Evolutionary conservation across 2,888 invertebrate genomes (phyloP), one percentile per base, ranked within the genome.

Genomic region (Ctenicera cuprea): DNA sequence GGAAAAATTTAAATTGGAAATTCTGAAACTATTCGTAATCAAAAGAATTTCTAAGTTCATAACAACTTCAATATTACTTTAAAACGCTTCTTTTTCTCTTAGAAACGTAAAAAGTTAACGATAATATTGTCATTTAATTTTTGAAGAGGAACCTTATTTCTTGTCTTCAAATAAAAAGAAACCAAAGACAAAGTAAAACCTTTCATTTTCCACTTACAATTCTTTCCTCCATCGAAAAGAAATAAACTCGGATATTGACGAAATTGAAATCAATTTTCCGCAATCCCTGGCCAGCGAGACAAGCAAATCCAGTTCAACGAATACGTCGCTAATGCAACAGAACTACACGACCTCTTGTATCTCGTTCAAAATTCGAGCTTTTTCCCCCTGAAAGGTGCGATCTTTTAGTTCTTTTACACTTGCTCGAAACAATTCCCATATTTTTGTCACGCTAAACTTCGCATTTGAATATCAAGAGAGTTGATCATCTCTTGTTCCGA

Each of bases 381-480:
- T 64, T 50, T 33, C n/a, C 37, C 26, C 12, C n/a, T 57, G 12
- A 45, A 48, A 57, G 64, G 64, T 59, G 54, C 16, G 33, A 43
- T 50, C 16, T 70, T 61, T 37, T 63, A 63, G 33, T 54, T 20
- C 59, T 64, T 73, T 62, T 63, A 18, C 57, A 38, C 37, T 65
- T 57, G 37, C 63, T 61, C 62, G 38, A 70, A 71, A 74, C 74
- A 74, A 74, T 74, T 67, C 70, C 64, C 61, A 68, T 48, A 71
- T 74, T 74, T 74, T 74, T 74, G 74, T 71, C 74, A 71, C 74
- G 64, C 62, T 75, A 75, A 75, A 75, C 72, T 54, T 77, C 77
- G 75, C 77, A 81, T 81, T 81, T 81, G 79, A 80, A 81, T 81
- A 80, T 80, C 79, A 80, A 80, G 80, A 73, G 78, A 75, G 75